Base-by-base conservation (phyloP, 1,140 invertebrate genomes). In the Acromyrmex echinatior region DNA sequence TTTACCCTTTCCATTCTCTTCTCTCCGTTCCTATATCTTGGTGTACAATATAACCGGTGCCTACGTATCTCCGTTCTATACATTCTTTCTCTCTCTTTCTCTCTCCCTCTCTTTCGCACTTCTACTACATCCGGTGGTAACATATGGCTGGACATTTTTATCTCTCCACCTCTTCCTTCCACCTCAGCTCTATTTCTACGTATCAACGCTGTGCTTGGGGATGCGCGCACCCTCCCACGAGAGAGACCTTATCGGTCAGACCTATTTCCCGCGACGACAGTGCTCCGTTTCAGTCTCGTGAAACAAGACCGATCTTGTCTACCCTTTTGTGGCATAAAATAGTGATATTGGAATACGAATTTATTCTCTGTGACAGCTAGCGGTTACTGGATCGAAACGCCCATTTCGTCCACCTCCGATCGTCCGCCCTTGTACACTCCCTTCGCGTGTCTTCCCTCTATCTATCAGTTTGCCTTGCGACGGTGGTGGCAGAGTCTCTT, bases 181-280 rank as follows among this genome's bases (percentile, higher is more conserved):
- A 39, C 49, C 63, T 56, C 21, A 18, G 6, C 65, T 81, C 49
- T 81, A 81, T 56, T 81, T 79, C 65, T n/a, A 58, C 65, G 28
- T 68, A 14, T 49, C 78, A 68, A 51, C 45, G 45, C 31, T 81
- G 78, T 81, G 21, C 63, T 35, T 25, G 49, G 31, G 31, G 28
- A n/a, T 56, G n/a, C 16, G 63, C 49, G 65, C 31, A 58, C 65
- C 78, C 78, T 28, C 2, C 16, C 0, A 12, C 65, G 9, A 31
- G 5, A 12, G 14, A 25, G 12, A 51, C 2, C 45, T 25, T 31
- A 18, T 71, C 49, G 31, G 51, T 70, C 49, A 45, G 66, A 60
- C 14, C 16, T n/a, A 28, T 56, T 81, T 31, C n/a, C 18, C 31
- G 31, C n/a, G n/a, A 16, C 31, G n/a, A 70, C 49, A 21, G 14